A percentile compares a stretch with the other conserved stretches of the same genome.
phyloP scores from a whole-genome alignment of 2,888 invertebrate genomes.

The Dendrolimus houi region DNA sequence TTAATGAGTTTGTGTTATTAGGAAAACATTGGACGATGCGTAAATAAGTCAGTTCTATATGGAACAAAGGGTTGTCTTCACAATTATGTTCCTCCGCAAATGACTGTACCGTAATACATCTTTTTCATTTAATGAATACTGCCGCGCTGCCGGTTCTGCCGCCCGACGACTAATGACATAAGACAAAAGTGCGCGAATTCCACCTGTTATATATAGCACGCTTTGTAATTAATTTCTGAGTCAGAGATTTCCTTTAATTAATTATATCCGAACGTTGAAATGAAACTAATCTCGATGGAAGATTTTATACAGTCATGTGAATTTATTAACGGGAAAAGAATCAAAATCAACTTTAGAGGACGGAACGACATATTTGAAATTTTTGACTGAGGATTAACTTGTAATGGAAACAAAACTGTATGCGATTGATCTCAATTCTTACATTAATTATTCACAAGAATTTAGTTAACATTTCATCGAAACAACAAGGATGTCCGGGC shows the following conservation, averaged over 20 bases:
- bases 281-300: too few relatives aligned
- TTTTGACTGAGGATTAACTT: background rate
- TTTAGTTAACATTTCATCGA: background rate
- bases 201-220: constrained; percentile 31
- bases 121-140: constrained; percentile 17
- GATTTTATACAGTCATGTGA: too few relatives aligned
- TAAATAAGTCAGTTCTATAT: too few relatives aligned
- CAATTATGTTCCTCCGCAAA: constrained; percentile 12
- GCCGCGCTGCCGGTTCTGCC: constrained; percentile 24
- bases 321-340: too few relatives aligned
- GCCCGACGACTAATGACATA: constrained; percentile 42
- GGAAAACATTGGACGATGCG: too few relatives aligned
- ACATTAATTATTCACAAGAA: background rate
- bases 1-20: too few relatives aligned
- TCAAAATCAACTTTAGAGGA: too few relatives aligned
- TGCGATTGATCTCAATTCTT: too few relatives aligned
- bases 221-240: constrained; percentile 31
- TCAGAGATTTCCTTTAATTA: constrained; percentile 42
- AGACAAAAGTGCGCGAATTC: constrained; percentile 68
- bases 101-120: too few relatives aligned
- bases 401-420: constrained; percentile 1
- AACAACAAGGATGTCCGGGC: constrained; percentile 9
- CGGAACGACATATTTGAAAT: background rate
- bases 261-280: background rate
- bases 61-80: background rate